phyloP scores from a whole-genome alignment of 2,113 vertebrate genomes.

The Tragelaphus strepsiceros region DNA sequence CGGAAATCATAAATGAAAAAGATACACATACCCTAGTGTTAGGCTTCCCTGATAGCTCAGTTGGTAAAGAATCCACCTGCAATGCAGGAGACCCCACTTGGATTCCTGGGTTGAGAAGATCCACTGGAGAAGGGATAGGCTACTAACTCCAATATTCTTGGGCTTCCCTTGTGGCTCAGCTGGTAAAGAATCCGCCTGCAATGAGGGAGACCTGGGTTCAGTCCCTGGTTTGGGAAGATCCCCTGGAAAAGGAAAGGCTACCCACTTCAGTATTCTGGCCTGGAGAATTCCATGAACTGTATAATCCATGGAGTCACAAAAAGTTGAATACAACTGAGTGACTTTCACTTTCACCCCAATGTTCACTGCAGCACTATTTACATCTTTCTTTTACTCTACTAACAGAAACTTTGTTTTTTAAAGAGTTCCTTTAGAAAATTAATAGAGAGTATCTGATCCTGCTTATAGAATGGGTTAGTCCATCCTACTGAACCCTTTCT shows the following conservation, averaged over 20 bases:
- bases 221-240: too few species aligned
- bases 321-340: not conserved
- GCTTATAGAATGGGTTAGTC: not conserved
- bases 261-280: not conserved
- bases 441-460: not conserved
- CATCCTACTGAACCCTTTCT: not conserved
- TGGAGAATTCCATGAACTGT: not conserved
- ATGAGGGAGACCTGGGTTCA: too few species aligned
- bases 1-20: not conserved
- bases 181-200: too few species aligned
- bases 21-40: not conserved
- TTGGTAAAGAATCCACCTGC: not conserved
- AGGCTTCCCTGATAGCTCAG: not conserved
- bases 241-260: not conserved
- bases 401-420: not conserved
- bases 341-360: not conserved
- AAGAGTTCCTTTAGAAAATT: not conserved
- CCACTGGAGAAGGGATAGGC: not conserved
- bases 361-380: not conserved
- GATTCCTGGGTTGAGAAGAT: not conserved
- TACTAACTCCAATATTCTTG: not conserved
- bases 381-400: not conserved
- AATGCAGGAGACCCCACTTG: not conserved
- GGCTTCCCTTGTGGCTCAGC: too few species aligned
- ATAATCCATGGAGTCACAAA: not conserved